phyloP scores from a whole-genome alignment of 2,888 invertebrate genomes.

The Scotopteryx bipunctaria region DNA sequence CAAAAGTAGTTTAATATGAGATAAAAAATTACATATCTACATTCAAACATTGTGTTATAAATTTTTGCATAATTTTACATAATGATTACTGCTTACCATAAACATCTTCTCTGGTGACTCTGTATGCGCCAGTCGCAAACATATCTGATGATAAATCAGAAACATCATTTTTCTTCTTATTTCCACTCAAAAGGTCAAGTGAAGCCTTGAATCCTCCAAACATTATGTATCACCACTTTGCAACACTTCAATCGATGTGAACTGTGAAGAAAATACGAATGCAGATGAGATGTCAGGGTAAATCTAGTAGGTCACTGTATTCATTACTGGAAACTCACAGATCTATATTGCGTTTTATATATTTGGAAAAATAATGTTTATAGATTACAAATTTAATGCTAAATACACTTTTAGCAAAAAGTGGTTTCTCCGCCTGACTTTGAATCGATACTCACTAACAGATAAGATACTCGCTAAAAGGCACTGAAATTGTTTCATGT shows the following conservation, averaged over 20 bases:
- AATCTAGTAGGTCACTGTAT: not conserved
- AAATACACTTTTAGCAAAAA: conserved; percentile 50
- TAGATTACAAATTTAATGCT: conserved; percentile 35
- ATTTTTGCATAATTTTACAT: not conserved
- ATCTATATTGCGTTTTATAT: conserved; percentile 5
- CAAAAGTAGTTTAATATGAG: too few species aligned
- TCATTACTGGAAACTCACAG: not conserved
- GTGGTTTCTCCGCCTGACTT: conserved; percentile 53
- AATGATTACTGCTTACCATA: conserved; percentile 52
- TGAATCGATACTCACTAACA: conserved; percentile 60
- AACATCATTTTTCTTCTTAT: conserved; percentile 44
- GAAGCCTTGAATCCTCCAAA: conserved; percentile 65
- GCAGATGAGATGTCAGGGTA: not conserved
- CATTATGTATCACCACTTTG: conserved; percentile 35
- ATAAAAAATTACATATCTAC: not conserved
- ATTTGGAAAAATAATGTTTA: conserved; percentile 1
- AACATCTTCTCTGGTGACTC: conserved; percentile 60
- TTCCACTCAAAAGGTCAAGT: conserved; percentile 54
- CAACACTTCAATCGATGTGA: too few species aligned
- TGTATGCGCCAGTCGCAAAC: conserved; percentile 63
- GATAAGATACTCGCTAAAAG: too few species aligned
- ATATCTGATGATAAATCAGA: conserved; percentile 45
- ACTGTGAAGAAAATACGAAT: conserved; percentile 23
- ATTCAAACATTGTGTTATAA: too few species aligned
- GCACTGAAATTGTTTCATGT: conserved; percentile 44